Conservation (phyloP, 53 echinoderm and acorn worm genomes). For the Temnopleurus reevesii region DNA sequence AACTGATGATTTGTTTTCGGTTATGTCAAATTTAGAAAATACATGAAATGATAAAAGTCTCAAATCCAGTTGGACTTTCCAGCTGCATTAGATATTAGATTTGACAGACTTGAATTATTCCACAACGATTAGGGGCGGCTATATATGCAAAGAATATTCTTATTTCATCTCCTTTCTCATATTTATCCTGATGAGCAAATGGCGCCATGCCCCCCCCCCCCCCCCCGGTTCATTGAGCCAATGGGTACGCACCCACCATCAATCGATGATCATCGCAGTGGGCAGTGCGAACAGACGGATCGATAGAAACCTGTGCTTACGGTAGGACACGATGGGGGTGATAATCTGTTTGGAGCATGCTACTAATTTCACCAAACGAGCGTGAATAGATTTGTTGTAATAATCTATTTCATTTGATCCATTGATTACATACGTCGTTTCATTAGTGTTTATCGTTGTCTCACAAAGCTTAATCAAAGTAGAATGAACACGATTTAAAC, state of each 20-base stretch:
- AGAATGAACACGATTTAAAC: neutral
- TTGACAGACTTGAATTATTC: too few species aligned
- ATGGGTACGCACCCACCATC: too few species aligned
- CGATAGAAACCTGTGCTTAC: constrained; percentile 8
- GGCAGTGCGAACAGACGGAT: neutral
- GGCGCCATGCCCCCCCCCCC: too few species aligned
- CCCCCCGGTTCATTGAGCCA: too few species aligned
- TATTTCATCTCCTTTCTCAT: too few species aligned
- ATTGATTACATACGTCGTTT: neutral
- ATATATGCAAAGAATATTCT: too few species aligned
- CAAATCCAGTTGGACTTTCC: too few species aligned
- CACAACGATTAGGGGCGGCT: too few species aligned
- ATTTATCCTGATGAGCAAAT: neutral
- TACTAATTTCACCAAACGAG: neutral
- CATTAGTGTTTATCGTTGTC: neutral
- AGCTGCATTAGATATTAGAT: too few species aligned
- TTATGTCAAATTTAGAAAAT: too few species aligned
- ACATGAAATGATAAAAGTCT: too few species aligned
- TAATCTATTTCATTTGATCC: neutral
- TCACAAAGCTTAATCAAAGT: neutral
- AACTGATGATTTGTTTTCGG: too few species aligned
- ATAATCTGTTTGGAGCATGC: neutral
- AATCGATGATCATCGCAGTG: neutral
- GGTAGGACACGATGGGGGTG: constrained; percentile 20
- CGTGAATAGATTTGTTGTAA: neutral